A percentile compares a stretch with the other conserved stretches of the same genome.
phyloP scores from a whole-genome alignment of 2,113 vertebrate species.

The cat (Felis catus) region DNA sequence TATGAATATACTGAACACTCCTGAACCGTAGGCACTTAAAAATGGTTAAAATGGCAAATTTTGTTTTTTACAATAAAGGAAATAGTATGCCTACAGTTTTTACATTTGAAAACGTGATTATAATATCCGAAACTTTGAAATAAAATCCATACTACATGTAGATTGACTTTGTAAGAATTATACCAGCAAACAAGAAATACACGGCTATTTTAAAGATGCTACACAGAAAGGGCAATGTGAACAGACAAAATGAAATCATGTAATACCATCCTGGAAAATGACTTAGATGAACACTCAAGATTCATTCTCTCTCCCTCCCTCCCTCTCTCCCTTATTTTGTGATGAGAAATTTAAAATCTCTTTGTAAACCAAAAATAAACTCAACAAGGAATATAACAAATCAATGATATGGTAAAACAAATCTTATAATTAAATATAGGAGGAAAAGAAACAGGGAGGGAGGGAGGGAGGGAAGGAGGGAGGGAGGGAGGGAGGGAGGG shows the following conservation, averaged over 20 bases:
- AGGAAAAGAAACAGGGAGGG: not conserved
- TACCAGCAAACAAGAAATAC: not conserved
- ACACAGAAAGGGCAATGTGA: not conserved
- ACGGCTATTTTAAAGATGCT: not conserved
- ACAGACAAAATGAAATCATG: not conserved
- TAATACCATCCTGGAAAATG: not conserved
- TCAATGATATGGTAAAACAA: not conserved
- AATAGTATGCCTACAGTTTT: not conserved
- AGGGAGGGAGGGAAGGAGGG: accelerated
- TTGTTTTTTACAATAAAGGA: not conserved
- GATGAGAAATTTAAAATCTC: not conserved
- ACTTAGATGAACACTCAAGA: not conserved
- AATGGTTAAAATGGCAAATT: not conserved
- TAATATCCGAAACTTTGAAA: not conserved
- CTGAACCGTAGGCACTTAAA: not conserved
- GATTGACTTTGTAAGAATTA: not conserved
- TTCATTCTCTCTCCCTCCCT: not conserved
- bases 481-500: too few relatives aligned
- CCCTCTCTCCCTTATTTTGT: not conserved
- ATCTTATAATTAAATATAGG: not conserved
- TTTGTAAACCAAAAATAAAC: not conserved
- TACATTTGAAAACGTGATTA: not conserved
- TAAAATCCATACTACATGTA: not conserved
- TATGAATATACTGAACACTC: not conserved
- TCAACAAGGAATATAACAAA: not conserved